phyloP scores from a whole-genome alignment of 2,113 vertebrate genomes.

The Eira barbara region DNA sequence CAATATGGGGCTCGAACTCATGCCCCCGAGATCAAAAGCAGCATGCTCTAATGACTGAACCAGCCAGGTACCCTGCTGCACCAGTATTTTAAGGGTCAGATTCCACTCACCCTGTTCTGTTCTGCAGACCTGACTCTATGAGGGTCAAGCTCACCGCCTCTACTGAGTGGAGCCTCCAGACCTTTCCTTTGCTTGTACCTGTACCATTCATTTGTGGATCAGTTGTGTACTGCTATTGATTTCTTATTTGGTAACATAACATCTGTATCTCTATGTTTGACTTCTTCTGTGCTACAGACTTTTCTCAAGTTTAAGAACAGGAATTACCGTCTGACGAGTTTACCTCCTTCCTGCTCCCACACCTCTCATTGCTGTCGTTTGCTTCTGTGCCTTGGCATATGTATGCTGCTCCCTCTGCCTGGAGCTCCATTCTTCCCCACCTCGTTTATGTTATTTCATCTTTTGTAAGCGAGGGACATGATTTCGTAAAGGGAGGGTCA shows the following conservation, averaged over 20 bases:
- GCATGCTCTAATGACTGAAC: not conserved
- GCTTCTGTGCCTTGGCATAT: not conserved
- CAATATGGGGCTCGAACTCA: not conserved
- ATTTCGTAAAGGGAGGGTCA: not conserved
- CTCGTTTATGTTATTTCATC: not conserved
- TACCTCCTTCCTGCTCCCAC: not conserved
- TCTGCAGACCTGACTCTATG: not conserved
- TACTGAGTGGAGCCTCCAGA: not conserved
- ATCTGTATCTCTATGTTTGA: not conserved
- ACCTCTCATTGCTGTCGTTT: not conserved
- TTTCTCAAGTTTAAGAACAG: constrained; percentile 39
- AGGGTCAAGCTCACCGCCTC: not conserved
- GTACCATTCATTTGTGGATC: not conserved
- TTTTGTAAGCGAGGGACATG: not conserved
- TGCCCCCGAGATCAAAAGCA: not conserved
- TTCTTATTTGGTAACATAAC: constrained; percentile 6
- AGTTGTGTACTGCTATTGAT: not conserved
- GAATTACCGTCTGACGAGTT: not conserved
- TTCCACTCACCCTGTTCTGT: not conserved
- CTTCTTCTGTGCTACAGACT: not conserved
- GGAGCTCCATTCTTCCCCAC: not conserved
- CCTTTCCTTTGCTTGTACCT: not conserved
- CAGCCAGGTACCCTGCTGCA: not conserved
- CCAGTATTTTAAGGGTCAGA: constrained; percentile 11
- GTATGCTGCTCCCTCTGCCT: not conserved